A percentile compares a stretch with the other conserved stretches of the same genome.
Evolutionary conservation across 1,140 invertebrate species (phyloP).

Genomic region (Drosophila jambulina): DNA sequence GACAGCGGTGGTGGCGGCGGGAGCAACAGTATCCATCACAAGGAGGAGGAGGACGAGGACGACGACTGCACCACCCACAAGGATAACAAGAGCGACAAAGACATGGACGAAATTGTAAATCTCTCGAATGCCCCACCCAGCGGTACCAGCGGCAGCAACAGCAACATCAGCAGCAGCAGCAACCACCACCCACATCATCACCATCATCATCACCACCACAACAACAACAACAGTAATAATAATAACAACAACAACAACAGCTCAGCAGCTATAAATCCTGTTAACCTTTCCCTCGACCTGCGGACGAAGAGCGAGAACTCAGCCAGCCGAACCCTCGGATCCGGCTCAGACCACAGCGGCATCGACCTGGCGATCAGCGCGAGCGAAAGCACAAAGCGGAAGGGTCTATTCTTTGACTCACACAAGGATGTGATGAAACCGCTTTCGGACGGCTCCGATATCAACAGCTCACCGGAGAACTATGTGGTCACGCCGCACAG

Average conservation of each 20-base stretch:
- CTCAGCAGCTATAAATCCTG: constrained; percentile 88
- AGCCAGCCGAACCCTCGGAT: constrained; percentile 51
- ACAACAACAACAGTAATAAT: constrained; percentile 46
- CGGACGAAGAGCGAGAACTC: constrained; percentile 83
- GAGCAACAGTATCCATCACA: background rate
- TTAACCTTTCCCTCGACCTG: constrained; percentile 90
- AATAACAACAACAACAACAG: constrained; percentile 46
- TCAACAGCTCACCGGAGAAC: constrained; percentile 89
- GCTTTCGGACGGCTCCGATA: constrained; percentile 88
- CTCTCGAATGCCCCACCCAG: constrained; percentile 71
- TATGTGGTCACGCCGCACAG: constrained; percentile 94
- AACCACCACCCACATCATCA: constrained; percentile 44
- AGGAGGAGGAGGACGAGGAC: constrained; percentile 58
- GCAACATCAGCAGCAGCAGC: constrained; percentile 43
- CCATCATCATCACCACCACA: constrained; percentile 31
- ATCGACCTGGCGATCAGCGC: constrained; percentile 62
- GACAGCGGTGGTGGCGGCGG: background rate
- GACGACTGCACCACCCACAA: constrained; percentile 58
- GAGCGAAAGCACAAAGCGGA: constrained; percentile 87
- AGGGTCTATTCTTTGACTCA: constrained; percentile 88
- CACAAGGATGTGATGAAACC: constrained; percentile 87
- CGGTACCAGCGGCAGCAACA: constrained; percentile 56
- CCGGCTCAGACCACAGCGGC: constrained; percentile 62
- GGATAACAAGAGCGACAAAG: constrained; percentile 78
- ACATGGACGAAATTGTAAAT: constrained; percentile 74